phyloP scores from a whole-genome alignment of 2,888 invertebrate species.

The Calameuta pallipes region DNA sequence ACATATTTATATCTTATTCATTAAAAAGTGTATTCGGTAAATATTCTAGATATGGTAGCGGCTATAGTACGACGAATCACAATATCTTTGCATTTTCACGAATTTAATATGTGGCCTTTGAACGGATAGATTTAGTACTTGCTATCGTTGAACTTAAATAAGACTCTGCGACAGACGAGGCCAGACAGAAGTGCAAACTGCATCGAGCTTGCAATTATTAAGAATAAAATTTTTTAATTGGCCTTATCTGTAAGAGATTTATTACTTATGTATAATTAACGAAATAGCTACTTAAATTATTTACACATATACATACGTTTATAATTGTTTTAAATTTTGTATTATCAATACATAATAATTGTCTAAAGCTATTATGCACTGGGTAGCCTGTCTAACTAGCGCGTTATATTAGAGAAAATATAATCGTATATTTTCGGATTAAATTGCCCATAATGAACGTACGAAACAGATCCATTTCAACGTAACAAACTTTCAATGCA shows the following conservation, averaged over 20 bases:
- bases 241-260: slow-evolving; percentile 7
- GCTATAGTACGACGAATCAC: not conserved
- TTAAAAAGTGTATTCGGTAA: not conserved
- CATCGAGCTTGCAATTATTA: not conserved
- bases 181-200: not conserved
- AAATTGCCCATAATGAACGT: slow-evolving; percentile 27
- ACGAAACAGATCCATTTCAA: slow-evolving; percentile 12
- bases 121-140: not conserved
- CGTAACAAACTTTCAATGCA: slow-evolving; percentile 19
- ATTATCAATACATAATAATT: slow-evolving; percentile 27
- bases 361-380: slow-evolving; percentile 40
- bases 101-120: not conserved
- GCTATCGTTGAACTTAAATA: not conserved
- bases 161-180: not conserved
- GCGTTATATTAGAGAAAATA: slow-evolving; percentile 26
- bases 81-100: not conserved
- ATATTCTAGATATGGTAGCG: not conserved
- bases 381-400: slow-evolving; percentile 30
- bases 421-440: slow-evolving; percentile 32
- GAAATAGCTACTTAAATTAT: slow-evolving; percentile 28
- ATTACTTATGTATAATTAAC: slow-evolving; percentile 13
- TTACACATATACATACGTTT: slow-evolving; percentile 43
- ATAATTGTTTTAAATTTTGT: slow-evolving; percentile 28
- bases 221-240: not conserved
- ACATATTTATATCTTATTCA: not conserved